A percentile compares a stretch with the other conserved stretches of the same genome.
phyloP scores from a whole-genome alignment of 2,888 invertebrate genomes.

The Papilio elwesi region DNA sequence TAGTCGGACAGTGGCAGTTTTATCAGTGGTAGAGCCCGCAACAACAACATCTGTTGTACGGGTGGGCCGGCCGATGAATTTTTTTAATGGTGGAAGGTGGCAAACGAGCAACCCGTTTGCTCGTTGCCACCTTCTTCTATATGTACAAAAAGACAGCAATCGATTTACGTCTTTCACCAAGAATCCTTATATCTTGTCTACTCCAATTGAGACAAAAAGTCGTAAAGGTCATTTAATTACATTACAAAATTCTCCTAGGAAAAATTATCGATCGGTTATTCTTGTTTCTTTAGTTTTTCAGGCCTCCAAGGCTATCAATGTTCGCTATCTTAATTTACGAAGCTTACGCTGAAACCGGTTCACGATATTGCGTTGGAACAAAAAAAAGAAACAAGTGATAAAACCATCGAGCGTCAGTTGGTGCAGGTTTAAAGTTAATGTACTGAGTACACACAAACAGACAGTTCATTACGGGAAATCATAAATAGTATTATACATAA shows the following conservation, averaged over 20 bases:
- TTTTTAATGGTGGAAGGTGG: too few relatives aligned
- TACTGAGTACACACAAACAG: background rate
- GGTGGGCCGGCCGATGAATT: too few relatives aligned
- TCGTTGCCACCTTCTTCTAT: too few relatives aligned
- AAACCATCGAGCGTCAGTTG: constrained; percentile 42
- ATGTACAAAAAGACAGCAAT: too few relatives aligned
- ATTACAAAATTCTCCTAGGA: background rate
- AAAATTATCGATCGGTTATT: background rate
- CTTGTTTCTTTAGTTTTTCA: constrained; percentile 16
- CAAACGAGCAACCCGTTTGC: too few relatives aligned
- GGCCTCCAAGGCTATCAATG: constrained; percentile 8
- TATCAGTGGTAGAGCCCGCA: too few relatives aligned
- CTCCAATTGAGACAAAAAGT: background rate
- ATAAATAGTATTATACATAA: too few relatives aligned
- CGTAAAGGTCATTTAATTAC: background rate
- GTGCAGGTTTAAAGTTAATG: constrained; percentile 9
- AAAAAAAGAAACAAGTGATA: constrained; percentile 60
- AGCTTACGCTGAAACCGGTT: constrained; percentile 42
- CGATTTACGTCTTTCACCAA: too few relatives aligned
- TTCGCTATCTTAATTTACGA: constrained; percentile 12
- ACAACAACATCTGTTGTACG: too few relatives aligned
- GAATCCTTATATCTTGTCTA: too few relatives aligned
- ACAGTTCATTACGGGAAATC: background rate
- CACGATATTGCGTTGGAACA: constrained; percentile 36
- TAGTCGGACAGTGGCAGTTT: too few relatives aligned